Evolutionary conservation across 2,888 invertebrate species (phyloP), one percentile per base, ranked within the genome.

Genomic region (Cosmorhoe ocellata): DNA sequence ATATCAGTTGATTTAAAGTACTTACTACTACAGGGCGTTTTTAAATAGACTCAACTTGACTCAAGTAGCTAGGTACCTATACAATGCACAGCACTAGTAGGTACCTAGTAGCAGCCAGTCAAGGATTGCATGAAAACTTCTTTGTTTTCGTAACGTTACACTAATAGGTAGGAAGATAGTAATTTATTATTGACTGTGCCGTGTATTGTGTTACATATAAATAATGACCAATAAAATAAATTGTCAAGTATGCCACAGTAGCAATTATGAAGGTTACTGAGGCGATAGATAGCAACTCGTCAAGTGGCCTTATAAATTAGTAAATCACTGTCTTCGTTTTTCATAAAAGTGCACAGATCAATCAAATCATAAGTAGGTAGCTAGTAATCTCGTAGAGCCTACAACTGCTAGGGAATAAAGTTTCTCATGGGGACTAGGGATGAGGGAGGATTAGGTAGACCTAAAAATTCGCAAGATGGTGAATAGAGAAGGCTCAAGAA

Each of bases 211-310:
- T 62, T 62, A 66, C 67, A 60, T 52, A 38, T 56, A 59, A 58
- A 46, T 58, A 56, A 2, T 55, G 41, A 61, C 57, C 52, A 72
- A 72, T 74, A 61, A 71, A 74, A 69, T 54, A 62, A 74, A 76
- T 75, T 70, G 64, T 58, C 43, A 59, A 64, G 63, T 59, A 66
- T 64, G 66, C 56, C 45, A 63, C 54, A 56, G 44, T 48, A 61
- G 54, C 58, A 58, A 63, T 64, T 63, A 62, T 53, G 63, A 68
- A 71, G 69, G 72, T 68, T 61, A 63, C 42, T 38, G 48, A 41
- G 49, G 49, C 51, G 32, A 7, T 9, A 45, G 40, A 53, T 53
- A 57, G 30, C 39, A 30, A 32, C 28, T 50, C 40, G 13, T 44
- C 33, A 39, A 44, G 51, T 51, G 12, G 31, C 32, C 38, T 47